Base-by-base conservation (phyloP, 2,888 invertebrate genomes). In the Bembecia ichneumoniformis region DNA sequence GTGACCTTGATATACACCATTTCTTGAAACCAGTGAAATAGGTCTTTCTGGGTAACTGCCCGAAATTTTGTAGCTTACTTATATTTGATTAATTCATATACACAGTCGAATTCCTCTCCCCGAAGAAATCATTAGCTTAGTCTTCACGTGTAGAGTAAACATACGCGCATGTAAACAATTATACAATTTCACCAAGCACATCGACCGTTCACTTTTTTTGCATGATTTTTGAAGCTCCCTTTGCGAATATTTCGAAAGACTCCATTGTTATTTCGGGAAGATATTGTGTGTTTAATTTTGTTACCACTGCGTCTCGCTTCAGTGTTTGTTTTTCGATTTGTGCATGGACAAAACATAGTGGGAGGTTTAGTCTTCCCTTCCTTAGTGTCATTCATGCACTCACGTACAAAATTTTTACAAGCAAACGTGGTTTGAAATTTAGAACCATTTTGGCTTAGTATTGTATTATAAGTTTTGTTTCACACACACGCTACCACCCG, bases 321-420 rank as follows among this genome's bases (percentile, higher is more conserved):
- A 55, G 64, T 59, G 65, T 67, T 63, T 57, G 68, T 72, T 64
- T 69, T 62, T 58, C 59, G 64, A 60, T 71, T 66, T 71, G 66
- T 74, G 71, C 74, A 68, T 73, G 66, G 59, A 59, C 64, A 61
- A 65, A 28, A 28, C 59, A 59, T 52, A 52, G 49, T 46, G 44
- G 35, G 47, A 47, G 40, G 20, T 49, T 55, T 52, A 49, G 47
- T 52, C 51, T 49, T 49, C 54, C 52, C 36, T 51, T 49, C 45
- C 49, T 20, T 49, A 15, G 28, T 10, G 14, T 51, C 47, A 34
- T 53, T 52, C 49, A 44, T 55, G 48, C 48, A 45, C 51, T 43
- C 35, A 43, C 48, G 62, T 55, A 52, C 53, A 54, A 57, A 59
- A 14, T 9, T 9, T 28, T 40, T 57, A 55, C 55, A 51, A 53